Conservation (phyloP, 2,888 invertebrate genomes). For the Mesorhabditis spiculigera region DNA sequence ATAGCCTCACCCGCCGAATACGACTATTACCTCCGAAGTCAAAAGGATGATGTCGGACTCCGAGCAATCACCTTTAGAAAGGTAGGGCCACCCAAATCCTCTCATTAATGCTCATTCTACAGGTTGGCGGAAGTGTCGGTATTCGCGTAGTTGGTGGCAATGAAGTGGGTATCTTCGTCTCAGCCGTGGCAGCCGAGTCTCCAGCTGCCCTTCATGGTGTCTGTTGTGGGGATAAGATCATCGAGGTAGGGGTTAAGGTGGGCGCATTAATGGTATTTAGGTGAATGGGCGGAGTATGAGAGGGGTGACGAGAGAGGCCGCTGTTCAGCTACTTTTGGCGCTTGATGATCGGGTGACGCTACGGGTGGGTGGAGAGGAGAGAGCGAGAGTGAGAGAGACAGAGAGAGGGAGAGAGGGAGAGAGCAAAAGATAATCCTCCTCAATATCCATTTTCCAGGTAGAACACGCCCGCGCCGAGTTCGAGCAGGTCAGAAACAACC, state of each 20-base stretch:
- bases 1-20: neutral
- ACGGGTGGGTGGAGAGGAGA: slow-evolving; percentile 13
- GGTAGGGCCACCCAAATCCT: neutral
- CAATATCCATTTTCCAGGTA: too few species aligned
- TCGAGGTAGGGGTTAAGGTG: slow-evolving; percentile 20
- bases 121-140: slow-evolving; percentile 48
- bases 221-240: slow-evolving; percentile 85
- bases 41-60: neutral
- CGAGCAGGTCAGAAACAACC: slow-evolving; percentile 84
- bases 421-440: too few species aligned
- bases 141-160: slow-evolving; percentile 89
- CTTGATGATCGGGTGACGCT: slow-evolving; percentile 81
- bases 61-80: neutral
- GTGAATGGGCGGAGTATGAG: slow-evolving; percentile 96
- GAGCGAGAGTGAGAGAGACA: too few species aligned
- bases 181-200: slow-evolving; percentile 92
- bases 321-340: slow-evolving; percentile 73
- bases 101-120: neutral
- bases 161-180: slow-evolving; percentile 94
- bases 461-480: slow-evolving; percentile 91
- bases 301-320: slow-evolving; percentile 93
- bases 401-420: too few species aligned
- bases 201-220: slow-evolving; percentile 91
- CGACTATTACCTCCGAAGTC: slow-evolving; percentile 2
- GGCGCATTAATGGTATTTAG: slow-evolving; percentile 61